A percentile compares a stretch with the other conserved stretches of the same genome.
phyloP scores from a whole-genome alignment of 2,888 invertebrate genomes.

The Trachelus iudaicus region DNA sequence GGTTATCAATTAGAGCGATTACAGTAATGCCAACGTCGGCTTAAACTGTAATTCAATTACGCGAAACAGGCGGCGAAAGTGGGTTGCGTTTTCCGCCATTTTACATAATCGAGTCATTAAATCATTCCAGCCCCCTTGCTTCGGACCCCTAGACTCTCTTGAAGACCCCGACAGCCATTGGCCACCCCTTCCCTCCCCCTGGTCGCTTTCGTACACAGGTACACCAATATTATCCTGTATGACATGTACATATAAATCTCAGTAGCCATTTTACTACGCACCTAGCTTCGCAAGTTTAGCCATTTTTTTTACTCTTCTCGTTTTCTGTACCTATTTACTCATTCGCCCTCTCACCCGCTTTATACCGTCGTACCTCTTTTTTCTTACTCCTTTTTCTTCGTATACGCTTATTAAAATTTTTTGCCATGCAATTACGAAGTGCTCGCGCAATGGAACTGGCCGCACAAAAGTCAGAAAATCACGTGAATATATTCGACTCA shows the following conservation, averaged over 20 bases:
- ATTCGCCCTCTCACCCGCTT: constrained; percentile 16
- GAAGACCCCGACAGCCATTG: neutral
- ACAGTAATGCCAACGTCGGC: constrained; percentile 46
- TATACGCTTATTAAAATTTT: constrained; percentile 45
- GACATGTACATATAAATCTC: too few relatives aligned
- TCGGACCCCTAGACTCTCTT: constrained; percentile 9
- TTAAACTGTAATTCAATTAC: constrained; percentile 57
- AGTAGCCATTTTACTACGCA: neutral
- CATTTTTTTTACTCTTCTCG: neutral
- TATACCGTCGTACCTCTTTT: constrained; percentile 20
- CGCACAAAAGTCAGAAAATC: neutral
- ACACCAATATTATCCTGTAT: neutral
- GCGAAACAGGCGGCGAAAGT: constrained; percentile 28
- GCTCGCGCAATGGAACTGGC: neutral
- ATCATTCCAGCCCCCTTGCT: constrained; percentile 32
- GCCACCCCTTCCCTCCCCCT: neutral
- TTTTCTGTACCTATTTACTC: constrained; percentile 15
- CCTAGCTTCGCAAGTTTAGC: constrained; percentile 20
- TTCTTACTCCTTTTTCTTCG: constrained; percentile 18
- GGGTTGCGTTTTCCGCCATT: constrained; percentile 19
- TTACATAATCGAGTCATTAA: constrained; percentile 34
- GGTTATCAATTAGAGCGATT: constrained; percentile 59
- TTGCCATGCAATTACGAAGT: constrained; percentile 22
- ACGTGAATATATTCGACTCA: neutral
- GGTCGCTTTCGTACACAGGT: neutral